Evolutionary conservation across 1,140 invertebrate genomes (phyloP).

Genomic region (Ostrea denselamellosa): DNA sequence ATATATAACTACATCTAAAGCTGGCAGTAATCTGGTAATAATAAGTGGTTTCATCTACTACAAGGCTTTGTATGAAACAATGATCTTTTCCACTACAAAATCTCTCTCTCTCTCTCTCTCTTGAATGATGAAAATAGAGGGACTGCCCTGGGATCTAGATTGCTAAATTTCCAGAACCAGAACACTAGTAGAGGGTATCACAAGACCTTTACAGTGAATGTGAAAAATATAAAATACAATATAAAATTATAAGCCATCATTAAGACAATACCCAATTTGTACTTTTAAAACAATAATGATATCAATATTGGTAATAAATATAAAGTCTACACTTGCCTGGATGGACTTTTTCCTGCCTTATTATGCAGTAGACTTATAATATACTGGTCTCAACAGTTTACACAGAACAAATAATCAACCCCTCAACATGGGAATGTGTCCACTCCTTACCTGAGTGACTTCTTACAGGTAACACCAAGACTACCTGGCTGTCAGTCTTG

Average conservation of each 20-base stretch:
- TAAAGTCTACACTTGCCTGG: background rate
- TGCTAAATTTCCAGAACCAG: too few relatives aligned
- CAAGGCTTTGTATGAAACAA: too few relatives aligned
- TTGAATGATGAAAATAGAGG: too few relatives aligned
- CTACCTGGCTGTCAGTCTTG: constrained; percentile 3
- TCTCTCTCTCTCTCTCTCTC: too few relatives aligned
- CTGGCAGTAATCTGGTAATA: too few relatives aligned
- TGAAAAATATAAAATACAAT: background rate
- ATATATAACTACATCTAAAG: too few relatives aligned
- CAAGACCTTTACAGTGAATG: too few relatives aligned
- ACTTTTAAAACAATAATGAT: background rate
- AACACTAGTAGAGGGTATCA: too few relatives aligned
- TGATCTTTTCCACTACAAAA: too few relatives aligned
- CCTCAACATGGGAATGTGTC: constrained; percentile 6
- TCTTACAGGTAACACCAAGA: background rate
- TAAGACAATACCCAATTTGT: background rate
- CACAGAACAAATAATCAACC: background rate
- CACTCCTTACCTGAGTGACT: constrained; percentile 14
- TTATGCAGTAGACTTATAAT: background rate
- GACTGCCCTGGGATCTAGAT: too few relatives aligned
- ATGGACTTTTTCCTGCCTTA: background rate
- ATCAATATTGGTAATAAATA: background rate
- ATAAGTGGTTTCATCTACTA: too few relatives aligned
- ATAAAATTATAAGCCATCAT: background rate
- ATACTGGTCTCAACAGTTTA: background rate